Evolutionary conservation across 2,888 invertebrate species (phyloP).

Genomic region (Netelia melanura): DNA sequence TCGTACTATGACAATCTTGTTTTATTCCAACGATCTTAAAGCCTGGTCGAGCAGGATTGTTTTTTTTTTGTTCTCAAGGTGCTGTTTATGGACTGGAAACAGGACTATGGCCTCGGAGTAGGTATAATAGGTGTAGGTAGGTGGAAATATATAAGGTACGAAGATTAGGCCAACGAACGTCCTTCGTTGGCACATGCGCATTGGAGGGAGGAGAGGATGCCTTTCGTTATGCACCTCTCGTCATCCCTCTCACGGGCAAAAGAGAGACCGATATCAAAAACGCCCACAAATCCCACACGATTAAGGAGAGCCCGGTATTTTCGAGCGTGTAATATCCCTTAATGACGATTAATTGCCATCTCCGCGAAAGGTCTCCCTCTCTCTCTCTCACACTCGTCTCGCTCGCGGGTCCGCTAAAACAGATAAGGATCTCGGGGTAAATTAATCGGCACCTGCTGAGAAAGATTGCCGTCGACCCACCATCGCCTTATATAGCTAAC

Average conservation of each 20-base stretch:
- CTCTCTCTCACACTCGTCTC: not conserved
- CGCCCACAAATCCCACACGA: conserved; percentile 70
- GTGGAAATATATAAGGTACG: conserved; percentile 10
- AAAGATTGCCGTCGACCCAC: conserved; percentile 51
- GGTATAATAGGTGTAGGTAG: conserved; percentile 19
- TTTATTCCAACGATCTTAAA: no score
- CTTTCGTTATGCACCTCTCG: conserved; percentile 14
- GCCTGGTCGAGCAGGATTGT: no score
- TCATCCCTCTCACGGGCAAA: not conserved
- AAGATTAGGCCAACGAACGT: conserved; percentile 55
- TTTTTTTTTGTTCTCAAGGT: no score
- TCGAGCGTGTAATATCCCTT: conserved; percentile 74
- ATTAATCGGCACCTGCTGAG: conserved; percentile 73
- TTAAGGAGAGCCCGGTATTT: conserved; percentile 72
- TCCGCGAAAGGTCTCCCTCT: conserved; percentile 49
- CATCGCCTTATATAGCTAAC: not conserved
- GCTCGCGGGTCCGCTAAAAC: conserved; percentile 28
- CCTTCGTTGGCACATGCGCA: conserved; percentile 45
- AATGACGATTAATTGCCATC: conserved; percentile 75
- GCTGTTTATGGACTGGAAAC: not conserved
- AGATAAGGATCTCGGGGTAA: conserved; percentile 69
- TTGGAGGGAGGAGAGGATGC: not conserved
- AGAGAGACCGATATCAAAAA: conserved; percentile 49
- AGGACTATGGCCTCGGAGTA: not conserved
- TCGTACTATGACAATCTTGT: no score